phyloP scores from a whole-genome alignment of 30 jellyfish, hydroid and myxozoan genomes.

The Cassiopea xamachana region DNA sequence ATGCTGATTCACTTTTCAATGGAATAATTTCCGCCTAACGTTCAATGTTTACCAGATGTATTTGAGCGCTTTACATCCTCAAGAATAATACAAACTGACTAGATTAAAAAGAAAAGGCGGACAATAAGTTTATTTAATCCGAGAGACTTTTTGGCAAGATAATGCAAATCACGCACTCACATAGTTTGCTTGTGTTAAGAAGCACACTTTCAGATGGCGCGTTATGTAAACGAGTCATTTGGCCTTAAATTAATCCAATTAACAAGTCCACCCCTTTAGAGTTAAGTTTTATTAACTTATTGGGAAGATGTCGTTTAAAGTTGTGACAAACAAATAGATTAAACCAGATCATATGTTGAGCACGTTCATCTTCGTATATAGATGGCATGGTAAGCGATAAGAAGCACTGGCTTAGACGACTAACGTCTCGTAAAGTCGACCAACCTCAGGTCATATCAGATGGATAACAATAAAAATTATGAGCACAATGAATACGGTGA shows the following conservation, averaged over 20 bases:
- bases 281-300: slow-evolving; percentile 51
- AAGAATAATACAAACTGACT: not conserved
- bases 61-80: not conserved
- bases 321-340: slow-evolving; percentile 44
- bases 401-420: slow-evolving; percentile 42
- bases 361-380: slow-evolving; percentile 32
- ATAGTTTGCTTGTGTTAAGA: slow-evolving; percentile 36
- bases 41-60: not conserved
- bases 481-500: slow-evolving; percentile 25
- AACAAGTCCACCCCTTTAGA: slow-evolving; percentile 70
- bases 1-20: not conserved
- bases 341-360: slow-evolving; percentile 38
- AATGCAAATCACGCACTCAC: slow-evolving; percentile 48
- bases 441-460: slow-evolving; percentile 39
- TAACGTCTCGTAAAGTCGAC: slow-evolving; percentile 11
- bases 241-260: slow-evolving; percentile 66
- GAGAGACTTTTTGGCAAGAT: slow-evolving; percentile 8
- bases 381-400: slow-evolving; percentile 18
- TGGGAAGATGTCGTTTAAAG: slow-evolving; percentile 43
- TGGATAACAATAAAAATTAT: slow-evolving; percentile 1
- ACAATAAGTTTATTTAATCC: not conserved
- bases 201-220: slow-evolving; percentile 36
- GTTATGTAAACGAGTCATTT: slow-evolving; percentile 65
- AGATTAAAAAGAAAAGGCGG: not conserved
- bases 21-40: slow-evolving; percentile 17